These are phyloP conservation scores for Drosophila mojavensis DNA, from an alignment of 1,140 invertebrate species.

Conservation along the genomic window DNA sequence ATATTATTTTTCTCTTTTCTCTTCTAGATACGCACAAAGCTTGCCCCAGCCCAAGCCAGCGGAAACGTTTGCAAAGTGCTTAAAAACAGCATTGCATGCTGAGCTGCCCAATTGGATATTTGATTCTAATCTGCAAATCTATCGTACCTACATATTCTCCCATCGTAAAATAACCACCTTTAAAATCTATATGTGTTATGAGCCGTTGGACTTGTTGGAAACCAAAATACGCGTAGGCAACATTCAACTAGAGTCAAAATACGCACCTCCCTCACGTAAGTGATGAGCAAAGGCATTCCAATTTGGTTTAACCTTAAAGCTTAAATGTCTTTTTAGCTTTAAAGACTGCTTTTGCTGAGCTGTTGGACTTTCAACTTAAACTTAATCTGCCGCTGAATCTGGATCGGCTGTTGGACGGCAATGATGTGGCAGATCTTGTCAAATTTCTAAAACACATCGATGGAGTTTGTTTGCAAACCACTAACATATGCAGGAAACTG, in stretches of 20 bases:
- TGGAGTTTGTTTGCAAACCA: conserved; percentile 20
- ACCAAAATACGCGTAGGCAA: conserved; percentile 33
- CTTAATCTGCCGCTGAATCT: conserved; percentile 56
- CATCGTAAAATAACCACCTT: conserved; percentile 46
- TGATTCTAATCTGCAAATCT: conserved; percentile 39
- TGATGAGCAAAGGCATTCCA: neutral
- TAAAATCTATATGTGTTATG: conserved; percentile 45
- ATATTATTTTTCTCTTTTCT: neutral
- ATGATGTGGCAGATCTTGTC: conserved; percentile 21
- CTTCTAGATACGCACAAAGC: conserved; percentile 1
- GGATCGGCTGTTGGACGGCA: conserved; percentile 38
- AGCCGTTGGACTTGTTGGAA: conserved; percentile 35
- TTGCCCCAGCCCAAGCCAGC: neutral
- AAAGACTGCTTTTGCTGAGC: conserved; percentile 34
- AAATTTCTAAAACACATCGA: conserved; percentile 47
- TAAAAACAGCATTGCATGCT: conserved; percentile 6
- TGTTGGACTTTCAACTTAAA: conserved; percentile 57
- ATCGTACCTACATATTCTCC: conserved; percentile 47
- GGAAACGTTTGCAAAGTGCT: conserved; percentile 24
- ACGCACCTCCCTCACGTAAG: neutral
- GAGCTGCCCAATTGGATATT: conserved; percentile 60
- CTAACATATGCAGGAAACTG: conserved; percentile 21
- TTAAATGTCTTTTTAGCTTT: neutral
- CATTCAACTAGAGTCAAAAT: conserved; percentile 19
- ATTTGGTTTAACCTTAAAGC: neutral